Base-by-base conservation (phyloP, 2,888 invertebrate species). In the Eupithecia dodoneata region DNA sequence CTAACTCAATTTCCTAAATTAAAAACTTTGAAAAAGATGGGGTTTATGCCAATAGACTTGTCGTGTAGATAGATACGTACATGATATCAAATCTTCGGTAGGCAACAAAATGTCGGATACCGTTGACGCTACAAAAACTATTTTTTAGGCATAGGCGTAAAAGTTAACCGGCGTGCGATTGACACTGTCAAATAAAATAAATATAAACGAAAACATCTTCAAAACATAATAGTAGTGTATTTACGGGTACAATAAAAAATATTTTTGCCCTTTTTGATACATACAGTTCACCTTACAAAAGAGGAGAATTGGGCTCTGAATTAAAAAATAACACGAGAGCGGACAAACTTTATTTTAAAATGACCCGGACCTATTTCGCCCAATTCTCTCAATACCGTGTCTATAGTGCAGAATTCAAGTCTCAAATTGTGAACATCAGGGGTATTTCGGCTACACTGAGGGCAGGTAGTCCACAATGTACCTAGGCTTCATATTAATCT, bases 261-360 rank as follows among this genome's bases (percentile, higher is more conserved):
- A 10, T 59, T 10, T 18, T 59, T 55, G 3, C 59, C n/a, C 3
- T 9, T 59, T 2, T 12, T 30, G 30, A 30, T 30, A 30, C 30
- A 63, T 12, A 18, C 63, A 18, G 63, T 30, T n/a, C n/a, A 6
- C 52, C n/a, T 55, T n/a, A n/a, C 12, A 3, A 63, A 69, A 45
- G n/a, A 66, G 10, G 15, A 15, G 42, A 66, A 66, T 44, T 13
- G 42, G 15, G 45, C 2, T n/a, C 45, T 2, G n/a, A 44, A n/a
- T 45, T 15, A 9, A 69, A 69, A 42, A 42, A 44, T 42, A 59
- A 10, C 45, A 44, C 67, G 44, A 15, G 2, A 45, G 9, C 9
- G 15, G 42, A 18, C 45, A 7, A 69, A 44, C 67, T 69, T 69
- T 45, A 69, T 69, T 69, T 69, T 5, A 69, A 67, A 44, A 44